Base-by-base conservation (phyloP, 2,113 vertebrate species). In the Microtus ochrogaster region DNA sequence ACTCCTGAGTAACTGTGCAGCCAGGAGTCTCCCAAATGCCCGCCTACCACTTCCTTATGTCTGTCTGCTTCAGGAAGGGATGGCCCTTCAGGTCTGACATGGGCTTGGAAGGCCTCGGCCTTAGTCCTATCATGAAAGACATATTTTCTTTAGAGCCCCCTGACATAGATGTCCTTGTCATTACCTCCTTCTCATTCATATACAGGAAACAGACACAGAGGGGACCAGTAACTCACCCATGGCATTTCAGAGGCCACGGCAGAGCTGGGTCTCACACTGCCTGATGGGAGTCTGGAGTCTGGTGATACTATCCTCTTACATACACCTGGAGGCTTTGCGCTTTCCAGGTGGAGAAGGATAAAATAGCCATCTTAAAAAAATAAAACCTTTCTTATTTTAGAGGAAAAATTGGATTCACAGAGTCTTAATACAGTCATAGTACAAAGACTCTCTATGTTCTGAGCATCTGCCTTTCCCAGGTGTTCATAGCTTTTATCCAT, bases 301-400 rank as follows among this genome's bases (percentile, higher is more conserved):
- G 0, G 0, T 36, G 7, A 5, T 8, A 5, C 24, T 10, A 1
- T 41, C n/a, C 17, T 77, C 33, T 33, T 61, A 39, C 3, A 16
- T 36, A 82, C 16, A 24, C 58, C 58, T 21, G 52, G 49, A 24
- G 79, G 11, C 55, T 4, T 28, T 33, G 47, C 33, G 4, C 65
- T 47, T 93, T 83, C 21, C 19, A 77, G 33, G 11, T 39, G 36
- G 52, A 44, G 28, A 49, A 85, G 68, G 63, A 63, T 74, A 39
- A 83, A 74, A 47, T 41, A 81, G 24, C 2, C 28, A 0, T 74
- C 93, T 58, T 41, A 19, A 92, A 88, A 84, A 61, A 58, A 47
- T 4, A 47, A 63, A n/a, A 39, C 22, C 39, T 26, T 58, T 85
- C 76, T 74, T 65, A 73, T 68, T 85, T 95, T 72, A 92, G 49